A percentile compares a stretch with the other conserved stretches of the same genome.
Conservation (phyloP, 2,888 invertebrate genomes). For the Diaphora mendica region DNA sequence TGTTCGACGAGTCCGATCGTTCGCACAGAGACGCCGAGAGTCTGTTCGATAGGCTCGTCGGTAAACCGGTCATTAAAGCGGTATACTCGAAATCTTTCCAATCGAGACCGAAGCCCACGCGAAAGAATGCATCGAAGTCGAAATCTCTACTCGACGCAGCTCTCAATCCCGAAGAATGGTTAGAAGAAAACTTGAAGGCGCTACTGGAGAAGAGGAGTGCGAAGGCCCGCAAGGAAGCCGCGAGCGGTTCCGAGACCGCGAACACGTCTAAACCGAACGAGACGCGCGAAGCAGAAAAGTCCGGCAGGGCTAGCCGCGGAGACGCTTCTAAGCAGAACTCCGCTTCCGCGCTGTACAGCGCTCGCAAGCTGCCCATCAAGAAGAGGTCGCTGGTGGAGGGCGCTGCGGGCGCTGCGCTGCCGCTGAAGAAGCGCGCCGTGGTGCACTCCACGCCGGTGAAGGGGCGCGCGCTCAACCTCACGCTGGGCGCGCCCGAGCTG, state of each 20-base stretch:
- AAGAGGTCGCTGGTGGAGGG: slow-evolving; percentile 64
- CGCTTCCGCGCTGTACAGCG: slow-evolving; percentile 59
- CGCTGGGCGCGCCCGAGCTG: slow-evolving; percentile 59
- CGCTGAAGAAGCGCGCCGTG: slow-evolving; percentile 70
- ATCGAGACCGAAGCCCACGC: slow-evolving; percentile 36
- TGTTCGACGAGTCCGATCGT: slow-evolving; percentile 61
- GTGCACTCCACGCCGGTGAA: slow-evolving; percentile 77
- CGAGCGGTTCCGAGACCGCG: slow-evolving; percentile 43
- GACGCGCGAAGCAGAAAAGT: slow-evolving; percentile 60
- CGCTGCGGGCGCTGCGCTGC: slow-evolving; percentile 42
- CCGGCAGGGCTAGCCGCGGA: slow-evolving; percentile 32
- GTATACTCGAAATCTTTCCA: slow-evolving; percentile 71
- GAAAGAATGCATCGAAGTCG: slow-evolving; percentile 44
- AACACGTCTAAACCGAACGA: slow-evolving; percentile 20
- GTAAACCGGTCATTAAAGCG: slow-evolving; percentile 61
- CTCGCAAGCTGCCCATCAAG: slow-evolving; percentile 69
- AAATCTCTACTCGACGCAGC: slow-evolving; percentile 64
- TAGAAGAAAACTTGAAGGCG: slow-evolving; percentile 59
- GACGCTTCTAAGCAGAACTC: slow-evolving; percentile 44
- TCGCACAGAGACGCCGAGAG: slow-evolving; percentile 52
- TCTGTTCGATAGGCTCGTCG: slow-evolving; percentile 67
- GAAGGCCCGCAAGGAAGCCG: slow-evolving; percentile 36
- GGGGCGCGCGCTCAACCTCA: slow-evolving; percentile 44
- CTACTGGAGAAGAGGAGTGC: slow-evolving; percentile 14
- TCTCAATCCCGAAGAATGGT: slow-evolving; percentile 67